These are phyloP conservation scores for Pseudonaja textilis DNA, from an alignment of 2,113 vertebrate genomes.

Conservation along the genomic window DNA sequence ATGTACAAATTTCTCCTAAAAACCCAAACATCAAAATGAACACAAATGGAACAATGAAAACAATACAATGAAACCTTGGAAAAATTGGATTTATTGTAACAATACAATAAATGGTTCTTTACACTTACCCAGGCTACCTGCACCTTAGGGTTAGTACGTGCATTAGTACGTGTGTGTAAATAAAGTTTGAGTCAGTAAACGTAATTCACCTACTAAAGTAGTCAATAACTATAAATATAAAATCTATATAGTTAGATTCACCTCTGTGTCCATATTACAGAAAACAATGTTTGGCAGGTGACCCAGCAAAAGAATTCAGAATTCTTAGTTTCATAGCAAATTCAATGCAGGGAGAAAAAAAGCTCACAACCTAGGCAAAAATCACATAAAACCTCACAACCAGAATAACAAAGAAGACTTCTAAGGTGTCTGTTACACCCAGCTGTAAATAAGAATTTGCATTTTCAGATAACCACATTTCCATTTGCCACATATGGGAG, in stretches of 20 bases:
- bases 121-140: neutral
- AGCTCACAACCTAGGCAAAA: neutral
- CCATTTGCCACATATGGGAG: neutral
- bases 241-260: neutral
- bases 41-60: neutral
- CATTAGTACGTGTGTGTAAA: neutral
- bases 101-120: neutral
- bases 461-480: neutral
- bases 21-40: neutral
- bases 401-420: neutral
- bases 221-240: neutral
- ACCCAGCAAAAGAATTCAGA: neutral
- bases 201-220: neutral
- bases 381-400: neutral
- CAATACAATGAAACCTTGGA: neutral
- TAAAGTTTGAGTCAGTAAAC: neutral
- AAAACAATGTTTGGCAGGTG: neutral
- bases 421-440: neutral
- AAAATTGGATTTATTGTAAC: neutral
- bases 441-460: neutral
- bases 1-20: neutral
- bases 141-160: neutral
- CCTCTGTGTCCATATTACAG: neutral
- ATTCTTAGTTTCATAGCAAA: neutral
- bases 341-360: neutral